phyloP scores from a whole-genome alignment of 1,140 invertebrate species.

The Hylaeus anthracinus region DNA sequence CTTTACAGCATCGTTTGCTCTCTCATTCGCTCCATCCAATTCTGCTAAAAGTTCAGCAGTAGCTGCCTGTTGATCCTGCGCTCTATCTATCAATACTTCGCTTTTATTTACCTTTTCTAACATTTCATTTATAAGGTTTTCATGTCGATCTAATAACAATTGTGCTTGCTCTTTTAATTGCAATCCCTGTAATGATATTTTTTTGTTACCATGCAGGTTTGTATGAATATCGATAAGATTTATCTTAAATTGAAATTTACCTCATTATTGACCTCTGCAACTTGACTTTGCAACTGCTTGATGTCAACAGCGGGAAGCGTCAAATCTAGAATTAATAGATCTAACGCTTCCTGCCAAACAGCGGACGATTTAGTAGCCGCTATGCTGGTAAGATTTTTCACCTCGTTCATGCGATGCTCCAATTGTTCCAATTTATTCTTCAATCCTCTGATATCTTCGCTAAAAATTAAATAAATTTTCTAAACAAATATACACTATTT shows the following conservation, averaged over 20 bases:
- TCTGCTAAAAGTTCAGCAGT: constrained; percentile 86
- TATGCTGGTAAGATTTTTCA: constrained; percentile 86
- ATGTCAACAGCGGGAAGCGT: constrained; percentile 89
- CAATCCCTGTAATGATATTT: constrained; percentile 77
- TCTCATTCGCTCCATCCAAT: constrained; percentile 86
- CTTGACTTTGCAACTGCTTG: constrained; percentile 84
- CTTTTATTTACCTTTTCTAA: constrained; percentile 81
- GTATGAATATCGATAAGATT: background rate
- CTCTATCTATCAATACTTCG: constrained; percentile 80
- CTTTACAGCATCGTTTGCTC: constrained; percentile 90
- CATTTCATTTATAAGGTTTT: constrained; percentile 83
- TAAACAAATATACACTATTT: background rate
- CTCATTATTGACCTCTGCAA: constrained; percentile 83
- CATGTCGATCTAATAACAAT: constrained; percentile 83
- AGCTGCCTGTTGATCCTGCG: constrained; percentile 83
- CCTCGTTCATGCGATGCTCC: constrained; percentile 78
- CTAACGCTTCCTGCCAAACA: constrained; percentile 90
- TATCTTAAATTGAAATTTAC: constrained; percentile 72
- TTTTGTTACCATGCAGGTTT: constrained; percentile 1
- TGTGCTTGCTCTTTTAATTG: constrained; percentile 86
- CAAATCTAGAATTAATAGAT: constrained; percentile 88
- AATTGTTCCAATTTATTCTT: constrained; percentile 84
- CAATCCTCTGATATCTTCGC: constrained; percentile 84
- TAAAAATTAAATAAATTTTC: constrained; percentile 69
- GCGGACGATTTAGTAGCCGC: constrained; percentile 87